Conservation (phyloP, 37 sponge, comb jelly and placozoan species). For the Petrosia ficiformis region DNA sequence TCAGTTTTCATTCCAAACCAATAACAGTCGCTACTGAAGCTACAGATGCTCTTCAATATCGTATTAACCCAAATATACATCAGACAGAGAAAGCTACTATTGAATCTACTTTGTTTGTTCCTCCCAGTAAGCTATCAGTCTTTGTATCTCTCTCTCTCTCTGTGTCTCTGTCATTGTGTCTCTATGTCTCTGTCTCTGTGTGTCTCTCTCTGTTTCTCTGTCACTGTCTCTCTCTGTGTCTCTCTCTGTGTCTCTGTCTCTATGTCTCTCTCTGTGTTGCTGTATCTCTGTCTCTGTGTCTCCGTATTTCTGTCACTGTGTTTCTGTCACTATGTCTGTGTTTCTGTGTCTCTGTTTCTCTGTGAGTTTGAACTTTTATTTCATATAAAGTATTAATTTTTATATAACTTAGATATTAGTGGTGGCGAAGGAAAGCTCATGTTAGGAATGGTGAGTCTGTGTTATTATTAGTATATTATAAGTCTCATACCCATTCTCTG, state of each 20-base stretch:
- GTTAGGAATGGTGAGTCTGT: slow-evolving; percentile 66
- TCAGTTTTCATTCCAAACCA: slow-evolving; percentile 6
- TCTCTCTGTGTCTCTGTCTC: too few species aligned
- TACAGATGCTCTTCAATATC: slow-evolving; percentile 52
- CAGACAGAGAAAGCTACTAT: slow-evolving; percentile 62
- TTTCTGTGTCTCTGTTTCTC: too few species aligned
- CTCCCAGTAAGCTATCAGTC: slow-evolving; percentile 37
- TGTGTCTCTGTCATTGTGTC: background rate
- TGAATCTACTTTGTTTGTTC: slow-evolving; percentile 71
- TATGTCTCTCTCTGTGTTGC: too few species aligned
- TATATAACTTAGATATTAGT: background rate
- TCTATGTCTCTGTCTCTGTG: too few species aligned
- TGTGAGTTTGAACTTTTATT: background rate
- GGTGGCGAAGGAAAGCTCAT: slow-evolving; percentile 64
- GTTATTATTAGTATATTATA: slow-evolving; percentile 1
- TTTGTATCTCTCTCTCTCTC: background rate
- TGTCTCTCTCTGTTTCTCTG: too few species aligned
- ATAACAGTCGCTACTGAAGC: background rate
- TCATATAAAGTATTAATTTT: background rate
- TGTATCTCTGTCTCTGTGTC: too few species aligned
- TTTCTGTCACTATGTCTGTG: too few species aligned
- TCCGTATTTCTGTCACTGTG: too few species aligned
- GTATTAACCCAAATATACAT: slow-evolving; percentile 69
- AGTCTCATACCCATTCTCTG: background rate
- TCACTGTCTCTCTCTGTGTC: too few species aligned